A percentile compares a stretch with the other conserved stretches of the same genome.
These are phyloP conservation scores for Prunella himalayana DNA, from an alignment of 2,113 vertebrate species.

Conservation along the genomic window DNA sequence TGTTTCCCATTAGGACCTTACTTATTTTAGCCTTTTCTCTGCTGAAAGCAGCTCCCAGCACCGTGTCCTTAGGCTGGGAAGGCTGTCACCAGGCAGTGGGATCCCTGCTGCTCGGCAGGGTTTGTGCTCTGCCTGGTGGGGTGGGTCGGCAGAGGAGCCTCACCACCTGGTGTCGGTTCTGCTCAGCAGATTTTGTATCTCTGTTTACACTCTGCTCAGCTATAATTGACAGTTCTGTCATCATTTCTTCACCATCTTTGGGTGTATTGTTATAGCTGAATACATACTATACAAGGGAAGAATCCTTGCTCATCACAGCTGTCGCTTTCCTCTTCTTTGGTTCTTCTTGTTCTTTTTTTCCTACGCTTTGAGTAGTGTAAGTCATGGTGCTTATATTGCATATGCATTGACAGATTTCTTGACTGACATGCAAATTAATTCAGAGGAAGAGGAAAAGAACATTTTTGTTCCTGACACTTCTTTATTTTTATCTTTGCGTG, in stretches of 20 bases:
- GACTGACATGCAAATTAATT: conserved; percentile 77
- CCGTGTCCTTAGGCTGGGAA: neutral
- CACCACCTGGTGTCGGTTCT: conserved; percentile 25
- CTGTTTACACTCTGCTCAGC: conserved; percentile 61
- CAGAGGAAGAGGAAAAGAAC: conserved; percentile 71
- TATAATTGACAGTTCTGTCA: conserved; percentile 71
- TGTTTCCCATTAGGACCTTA: neutral
- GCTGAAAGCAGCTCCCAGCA: neutral
- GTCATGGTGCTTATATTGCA: conserved; percentile 68
- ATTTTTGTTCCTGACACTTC: conserved; percentile 70
- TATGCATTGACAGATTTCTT: conserved; percentile 74
- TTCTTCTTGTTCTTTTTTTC: conserved; percentile 67
- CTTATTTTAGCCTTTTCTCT: neutral
- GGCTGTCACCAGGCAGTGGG: neutral
- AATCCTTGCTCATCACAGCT: conserved; percentile 65
- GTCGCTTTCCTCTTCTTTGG: conserved; percentile 56
- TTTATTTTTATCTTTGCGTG: conserved; percentile 76
- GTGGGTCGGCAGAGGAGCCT: neutral
- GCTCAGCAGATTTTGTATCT: conserved; percentile 54
- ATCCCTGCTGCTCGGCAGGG: neutral
- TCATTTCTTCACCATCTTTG: conserved; percentile 60
- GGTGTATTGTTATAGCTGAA: conserved; percentile 67
- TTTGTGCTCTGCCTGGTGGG: neutral
- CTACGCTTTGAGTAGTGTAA: conserved; percentile 68
- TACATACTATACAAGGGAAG: conserved; percentile 25